Conservation (phyloP, 2,888 invertebrate genomes). For the Anticlea derivata region DNA sequence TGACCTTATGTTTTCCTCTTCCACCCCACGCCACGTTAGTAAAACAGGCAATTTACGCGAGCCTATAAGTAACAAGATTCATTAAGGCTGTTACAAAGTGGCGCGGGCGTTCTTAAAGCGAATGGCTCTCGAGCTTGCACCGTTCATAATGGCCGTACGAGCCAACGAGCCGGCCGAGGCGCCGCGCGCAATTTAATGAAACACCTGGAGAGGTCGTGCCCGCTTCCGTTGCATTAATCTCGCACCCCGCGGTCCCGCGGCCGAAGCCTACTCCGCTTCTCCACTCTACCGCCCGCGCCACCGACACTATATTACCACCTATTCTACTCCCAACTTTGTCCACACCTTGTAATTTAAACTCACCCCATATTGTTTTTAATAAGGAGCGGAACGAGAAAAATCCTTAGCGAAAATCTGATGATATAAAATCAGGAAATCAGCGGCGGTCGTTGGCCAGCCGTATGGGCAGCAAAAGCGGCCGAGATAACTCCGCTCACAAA, state of each 20-base stretch:
- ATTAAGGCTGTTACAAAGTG: conserved; percentile 83
- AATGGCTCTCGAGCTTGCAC: conserved; percentile 82
- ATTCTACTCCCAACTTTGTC: conserved; percentile 24
- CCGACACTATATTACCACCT: conserved; percentile 31
- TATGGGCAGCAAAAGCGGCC: conserved; percentile 66
- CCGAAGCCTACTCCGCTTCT: conserved; percentile 28
- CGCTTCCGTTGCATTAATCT: conserved; percentile 80
- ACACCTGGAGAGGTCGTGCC: conserved; percentile 81
- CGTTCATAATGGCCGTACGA: conserved; percentile 80
- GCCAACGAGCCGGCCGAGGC: conserved; percentile 73
- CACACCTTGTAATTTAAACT: conserved; percentile 31
- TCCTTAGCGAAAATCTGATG: conserved; percentile 38
- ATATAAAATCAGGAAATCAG: conserved; percentile 69
- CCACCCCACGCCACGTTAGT: conserved; percentile 60
- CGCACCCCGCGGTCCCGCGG: conserved; percentile 51
- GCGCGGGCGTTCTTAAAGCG: conserved; percentile 82
- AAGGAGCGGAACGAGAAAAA: conserved; percentile 30
- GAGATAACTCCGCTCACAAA: conserved; percentile 72
- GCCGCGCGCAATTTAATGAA: conserved; percentile 81
- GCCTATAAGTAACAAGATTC: conserved; percentile 83
- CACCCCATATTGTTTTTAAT: conserved; percentile 36
- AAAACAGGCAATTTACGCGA: conserved; percentile 80
- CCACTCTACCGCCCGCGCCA: conserved; percentile 17
- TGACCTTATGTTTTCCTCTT: conserved; percentile 68
- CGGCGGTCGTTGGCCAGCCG: conserved; percentile 45